phyloP scores from a whole-genome alignment of 2,888 invertebrate genomes.

The Ochropleura plecta region DNA sequence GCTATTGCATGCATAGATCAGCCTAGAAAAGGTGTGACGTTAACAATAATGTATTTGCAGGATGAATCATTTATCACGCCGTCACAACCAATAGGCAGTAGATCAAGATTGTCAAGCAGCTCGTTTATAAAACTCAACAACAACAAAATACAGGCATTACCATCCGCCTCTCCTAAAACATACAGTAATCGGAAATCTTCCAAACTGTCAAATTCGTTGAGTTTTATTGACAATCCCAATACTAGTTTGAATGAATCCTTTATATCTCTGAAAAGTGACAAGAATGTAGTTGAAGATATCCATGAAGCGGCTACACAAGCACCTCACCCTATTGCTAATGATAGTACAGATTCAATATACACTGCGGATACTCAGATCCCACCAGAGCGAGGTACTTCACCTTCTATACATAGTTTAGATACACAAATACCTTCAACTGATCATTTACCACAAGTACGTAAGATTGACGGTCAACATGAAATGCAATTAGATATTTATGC shows the following conservation, averaged over 20 bases:
- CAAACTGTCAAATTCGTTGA: slow-evolving; percentile 79
- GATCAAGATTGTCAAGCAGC: slow-evolving; percentile 73
- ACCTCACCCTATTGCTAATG: slow-evolving; percentile 64
- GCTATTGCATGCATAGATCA: too few relatives aligned
- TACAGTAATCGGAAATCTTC: slow-evolving; percentile 80
- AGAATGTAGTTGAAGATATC: slow-evolving; percentile 61
- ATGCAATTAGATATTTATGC: slow-evolving; percentile 76
- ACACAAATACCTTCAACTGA: slow-evolving; percentile 70
- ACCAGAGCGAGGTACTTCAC: slow-evolving; percentile 27
- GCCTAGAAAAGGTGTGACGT: background rate
- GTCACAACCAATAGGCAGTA: slow-evolving; percentile 75
- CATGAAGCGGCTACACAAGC: slow-evolving; percentile 80
- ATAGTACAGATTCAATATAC: slow-evolving; percentile 74
- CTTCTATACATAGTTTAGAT: slow-evolving; percentile 65
- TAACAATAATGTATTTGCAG: slow-evolving; percentile 71
- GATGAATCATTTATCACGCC: slow-evolving; percentile 83
- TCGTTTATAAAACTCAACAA: slow-evolving; percentile 78
- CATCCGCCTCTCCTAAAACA: slow-evolving; percentile 77
- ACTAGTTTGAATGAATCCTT: slow-evolving; percentile 71
- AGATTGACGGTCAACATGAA: slow-evolving; percentile 76
- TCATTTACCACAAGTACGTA: slow-evolving; percentile 74
- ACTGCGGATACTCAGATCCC: slow-evolving; percentile 74
- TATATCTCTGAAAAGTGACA: slow-evolving; percentile 58
- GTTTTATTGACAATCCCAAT: slow-evolving; percentile 73
- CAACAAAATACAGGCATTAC: slow-evolving; percentile 76